Evolutionary conservation across 2,888 invertebrate genomes (phyloP), one percentile per base, ranked within the genome.

Genomic region (Xylophagus ater): DNA sequence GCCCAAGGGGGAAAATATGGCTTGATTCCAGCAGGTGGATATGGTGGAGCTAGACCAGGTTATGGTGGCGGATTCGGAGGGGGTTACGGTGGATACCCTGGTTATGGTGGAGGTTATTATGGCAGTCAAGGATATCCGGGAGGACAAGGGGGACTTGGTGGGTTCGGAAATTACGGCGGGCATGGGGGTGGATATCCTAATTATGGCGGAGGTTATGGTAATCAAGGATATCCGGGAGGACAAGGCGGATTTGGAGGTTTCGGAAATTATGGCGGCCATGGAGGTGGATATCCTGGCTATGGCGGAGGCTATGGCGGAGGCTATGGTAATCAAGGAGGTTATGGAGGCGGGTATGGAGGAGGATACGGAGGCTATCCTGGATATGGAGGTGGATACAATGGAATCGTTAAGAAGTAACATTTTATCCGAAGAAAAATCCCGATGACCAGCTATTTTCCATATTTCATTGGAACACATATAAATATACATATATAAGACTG

Each of bases 1-100:
- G 12, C n/a, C 4, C 25, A 25, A 25, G 5, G 4, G 5, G 32
- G 32, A 18, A 32, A 32, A 18, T 32, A 32, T 32, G 32, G 32
- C n/a, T 7, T 32, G 8, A 32, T 32, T n/a, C 32, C 24, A 4
- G 20, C 24, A 7, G n/a, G 25, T 20, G 28, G 17, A n/a, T 31
- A 24, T 8, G 37, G 37, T 4, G 37, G 37, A 29, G 8, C 9
- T 13, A 15, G 26, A 10, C 12, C 12, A 34, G 25, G 3, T 17
- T 24, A 25, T 18, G 18, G 8, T 18, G 24, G 24, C 2, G 1
- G 29, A 13, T 31, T 30, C 10, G 12, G 21, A 19, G 37, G 30
- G n/a, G 4, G 9, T 4, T 20, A 29, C n/a, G 20, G 14, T 4
- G 34, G 34, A 7, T 35, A 35, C n/a, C 21, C 33, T 1, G 17